These are phyloP conservation scores for Drosophila subobscura DNA, from an alignment of 1,140 invertebrate species.

Conservation along the genomic window DNA sequence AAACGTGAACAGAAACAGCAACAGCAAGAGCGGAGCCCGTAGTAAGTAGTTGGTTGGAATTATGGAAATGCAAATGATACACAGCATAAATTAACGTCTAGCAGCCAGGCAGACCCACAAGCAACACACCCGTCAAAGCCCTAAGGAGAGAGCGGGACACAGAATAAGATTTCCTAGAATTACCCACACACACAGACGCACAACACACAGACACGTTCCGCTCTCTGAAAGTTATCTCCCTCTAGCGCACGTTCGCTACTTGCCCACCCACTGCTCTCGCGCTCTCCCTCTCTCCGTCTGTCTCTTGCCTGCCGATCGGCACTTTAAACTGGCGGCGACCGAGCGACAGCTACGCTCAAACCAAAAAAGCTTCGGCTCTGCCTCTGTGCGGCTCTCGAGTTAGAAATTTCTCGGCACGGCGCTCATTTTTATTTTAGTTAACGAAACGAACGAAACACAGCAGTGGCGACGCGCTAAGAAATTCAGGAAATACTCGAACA, in stretches of 20 bases:
- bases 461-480: conserved; percentile 60
- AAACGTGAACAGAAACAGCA: conserved; percentile 37
- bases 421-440: conserved; percentile 77
- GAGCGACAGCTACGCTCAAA: conserved; percentile 7
- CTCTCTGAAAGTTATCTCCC: conserved; percentile 16
- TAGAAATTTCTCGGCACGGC: conserved; percentile 46
- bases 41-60: conserved; percentile 27
- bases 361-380: conserved; percentile 22
- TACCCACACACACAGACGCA: conserved; percentile 29
- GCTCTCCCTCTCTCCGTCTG: conserved; percentile 21
- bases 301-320: neutral
- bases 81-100: conserved; percentile 72
- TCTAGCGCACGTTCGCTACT: too few relatives aligned
- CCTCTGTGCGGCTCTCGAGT: conserved; percentile 18
- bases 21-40: neutral
- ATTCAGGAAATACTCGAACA: conserved; percentile 40
- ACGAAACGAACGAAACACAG: conserved; percentile 73
- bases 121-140: neutral
- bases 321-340: conserved; percentile 57
- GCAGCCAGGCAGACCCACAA: conserved; percentile 27
- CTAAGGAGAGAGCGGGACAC: conserved; percentile 31
- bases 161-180: conserved; percentile 71
- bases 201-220: conserved; percentile 42
- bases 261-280: conserved; percentile 2
- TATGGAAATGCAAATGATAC: conserved; percentile 48